Base-by-base conservation (phyloP, 2,113 vertebrate species). In the Phocoena phocoena region DNA sequence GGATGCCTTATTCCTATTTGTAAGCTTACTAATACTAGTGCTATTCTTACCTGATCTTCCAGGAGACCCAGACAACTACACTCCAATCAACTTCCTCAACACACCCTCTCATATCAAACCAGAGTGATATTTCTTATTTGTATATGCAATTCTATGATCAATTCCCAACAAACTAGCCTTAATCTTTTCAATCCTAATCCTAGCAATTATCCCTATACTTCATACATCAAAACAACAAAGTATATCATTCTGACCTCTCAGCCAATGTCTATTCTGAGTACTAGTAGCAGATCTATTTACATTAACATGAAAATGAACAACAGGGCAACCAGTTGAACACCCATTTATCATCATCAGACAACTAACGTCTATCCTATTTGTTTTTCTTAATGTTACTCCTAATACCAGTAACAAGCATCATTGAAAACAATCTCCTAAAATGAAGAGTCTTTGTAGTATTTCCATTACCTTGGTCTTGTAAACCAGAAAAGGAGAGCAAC, bases 111-210 rank as follows among this genome's bases (percentile, higher is more conserved):
- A 50, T 50, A 50, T 50, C 47, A 97, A 97, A 44, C 44, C 25
- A 26, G 92, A 97, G 79, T 81, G 13, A 38, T 92, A 83, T 1
- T 81, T 97, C 67, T 84, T 97, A 31, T 93, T 97, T 21, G 90
- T 17, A 25, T 97, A 60, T 10, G 89, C 73, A 18, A 96, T 97
- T 31, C 82, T 98, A 17, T 28, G 23, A 80, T 21, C 65, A 23
- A 28, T 33, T 5, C 5, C 95, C 11, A 93, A 97, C 17, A 98
- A 90, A 38, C 31, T 50, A 26, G 26, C 18, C 0, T 41, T 60
- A 77, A 12, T 33, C 8, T 55, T 41, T 58, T 44, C 26, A 18
- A n/a, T 38, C 15, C 33, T 36, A 36, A 17, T 65, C n/a, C 23
- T 76, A 76, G 31, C 31, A 62, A 28, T 63, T 26, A 70, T 90